phyloP scores from a whole-genome alignment of 2,888 invertebrate genomes.

The Cremastinae sp. region DNA sequence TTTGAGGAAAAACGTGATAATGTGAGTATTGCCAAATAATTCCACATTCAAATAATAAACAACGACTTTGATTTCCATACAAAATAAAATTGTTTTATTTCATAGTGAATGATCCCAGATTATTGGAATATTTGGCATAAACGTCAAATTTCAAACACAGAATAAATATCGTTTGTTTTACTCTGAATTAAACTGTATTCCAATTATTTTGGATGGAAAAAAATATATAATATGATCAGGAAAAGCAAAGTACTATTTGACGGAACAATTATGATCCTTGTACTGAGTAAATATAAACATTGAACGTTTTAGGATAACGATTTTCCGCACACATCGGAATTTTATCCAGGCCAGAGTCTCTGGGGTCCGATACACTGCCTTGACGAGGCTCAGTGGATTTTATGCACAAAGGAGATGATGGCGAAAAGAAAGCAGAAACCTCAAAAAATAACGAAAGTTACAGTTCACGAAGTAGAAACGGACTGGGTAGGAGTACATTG shows the following conservation, averaged over 20 bases:
- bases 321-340: conserved; percentile 82
- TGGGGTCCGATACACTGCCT: conserved; percentile 88
- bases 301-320: conserved; percentile 81
- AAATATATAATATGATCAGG: too few relatives aligned
- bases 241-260: too few relatives aligned
- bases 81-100: too few relatives aligned
- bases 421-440: conserved; percentile 78
- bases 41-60: neutral
- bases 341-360: conserved; percentile 88
- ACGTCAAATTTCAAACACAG: too few relatives aligned
- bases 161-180: too few relatives aligned
- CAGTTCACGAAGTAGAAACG: conserved; percentile 91
- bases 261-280: too few relatives aligned
- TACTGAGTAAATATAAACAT: too few relatives aligned
- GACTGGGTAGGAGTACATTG: conserved; percentile 92
- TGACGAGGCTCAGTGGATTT: conserved; percentile 90
- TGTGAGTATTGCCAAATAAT: conserved; percentile 73
- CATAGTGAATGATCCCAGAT: too few relatives aligned
- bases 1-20: conserved; percentile 86
- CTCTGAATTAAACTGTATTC: too few relatives aligned
- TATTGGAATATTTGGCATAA: too few relatives aligned
- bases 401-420: conserved; percentile 88
- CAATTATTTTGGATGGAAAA: too few relatives aligned
- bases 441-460: conserved; percentile 81
- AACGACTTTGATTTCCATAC: too few relatives aligned